Base-by-base conservation (phyloP, 2,113 vertebrate species). In the Thomomys bottae region DNA sequence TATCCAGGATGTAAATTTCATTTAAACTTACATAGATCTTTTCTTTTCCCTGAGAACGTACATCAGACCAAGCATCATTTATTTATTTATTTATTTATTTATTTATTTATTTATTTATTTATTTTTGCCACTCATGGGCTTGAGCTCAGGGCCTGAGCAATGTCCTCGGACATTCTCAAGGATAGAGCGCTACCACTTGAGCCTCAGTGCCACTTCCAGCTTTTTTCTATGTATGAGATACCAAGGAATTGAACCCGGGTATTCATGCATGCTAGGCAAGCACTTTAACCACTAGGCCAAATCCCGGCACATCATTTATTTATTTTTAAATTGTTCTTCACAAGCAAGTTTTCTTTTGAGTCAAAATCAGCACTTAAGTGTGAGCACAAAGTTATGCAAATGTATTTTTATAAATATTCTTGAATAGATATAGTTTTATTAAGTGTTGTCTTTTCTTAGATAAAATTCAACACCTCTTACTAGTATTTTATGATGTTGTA, bases 1-100 rank as follows among this genome's bases (percentile, higher is more conserved):
- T 23, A 89, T 42, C 92, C 40, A 79, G 57, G 79, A 93, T 42
- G 2, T 63, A 93, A 73, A 89, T 89, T 89, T 75, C 4, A 15
- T 18, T 1, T 12, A 40, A 42, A 75, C 3, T 26, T 24, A 89
- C 23, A 84, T 8, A 66, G 36, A 70, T 71, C 5, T 38, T 59
- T 86, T n/a, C n/a, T 72, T 93, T 61, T 45, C 45, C 21, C 70
- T 42, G 21, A 90, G 45, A 85, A 40, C 12, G 64, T 28, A 21
- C 49, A 54, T 54, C 49, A 38, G 20, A 71, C 4, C 49, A 71
- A 90, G 40, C 5, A 81, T 38, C 30, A n/a, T 54, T 54, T 54
- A 54, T 54, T 54, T 54, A 15, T 54, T 54, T 12, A 54, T 54
- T 54, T 54, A 15, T 54, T 54, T 12, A 54, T 54, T 54, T 54